Evolutionary conservation across 2,113 vertebrate genomes (phyloP).

Genomic region (Kobus ellipsiprymnus): DNA sequence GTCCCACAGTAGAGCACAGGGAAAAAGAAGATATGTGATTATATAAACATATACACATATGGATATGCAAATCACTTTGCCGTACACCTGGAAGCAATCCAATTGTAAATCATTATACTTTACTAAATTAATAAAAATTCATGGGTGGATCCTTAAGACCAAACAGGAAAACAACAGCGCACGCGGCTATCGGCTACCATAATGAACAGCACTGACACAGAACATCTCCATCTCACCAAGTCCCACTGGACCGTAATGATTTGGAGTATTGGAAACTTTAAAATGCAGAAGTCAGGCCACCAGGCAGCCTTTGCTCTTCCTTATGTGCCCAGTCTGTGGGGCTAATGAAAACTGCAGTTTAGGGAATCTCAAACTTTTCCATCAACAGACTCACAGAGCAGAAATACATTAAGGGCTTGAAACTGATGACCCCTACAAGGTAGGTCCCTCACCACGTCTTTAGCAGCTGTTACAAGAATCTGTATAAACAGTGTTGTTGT

Average conservation of each 20-base stretch:
- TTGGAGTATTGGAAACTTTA: not conserved
- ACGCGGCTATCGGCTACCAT: too few species aligned
- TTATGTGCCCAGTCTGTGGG: not conserved
- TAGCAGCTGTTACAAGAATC: not conserved
- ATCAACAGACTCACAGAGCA: not conserved
- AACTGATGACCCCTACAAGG: not conserved
- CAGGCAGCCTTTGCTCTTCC: not conserved
- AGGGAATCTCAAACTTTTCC: not conserved
- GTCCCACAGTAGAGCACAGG: accelerated
- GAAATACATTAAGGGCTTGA: not conserved
- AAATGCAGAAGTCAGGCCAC: not conserved
- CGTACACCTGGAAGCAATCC: not conserved
- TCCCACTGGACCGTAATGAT: not conserved
- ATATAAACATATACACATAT: not conserved
- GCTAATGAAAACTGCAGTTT: not conserved
- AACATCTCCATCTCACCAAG: not conserved
- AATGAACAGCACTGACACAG: not conserved
- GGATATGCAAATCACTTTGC: not conserved
- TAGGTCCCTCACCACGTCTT: not conserved
- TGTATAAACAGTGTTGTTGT: accelerated
- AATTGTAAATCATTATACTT: not conserved
- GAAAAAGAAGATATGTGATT: not conserved
- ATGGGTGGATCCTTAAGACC: not conserved
- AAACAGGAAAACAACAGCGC: not conserved
- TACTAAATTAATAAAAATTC: not conserved